Conservation (phyloP, 2,113 vertebrate genomes). For the Pitta sordida region DNA sequence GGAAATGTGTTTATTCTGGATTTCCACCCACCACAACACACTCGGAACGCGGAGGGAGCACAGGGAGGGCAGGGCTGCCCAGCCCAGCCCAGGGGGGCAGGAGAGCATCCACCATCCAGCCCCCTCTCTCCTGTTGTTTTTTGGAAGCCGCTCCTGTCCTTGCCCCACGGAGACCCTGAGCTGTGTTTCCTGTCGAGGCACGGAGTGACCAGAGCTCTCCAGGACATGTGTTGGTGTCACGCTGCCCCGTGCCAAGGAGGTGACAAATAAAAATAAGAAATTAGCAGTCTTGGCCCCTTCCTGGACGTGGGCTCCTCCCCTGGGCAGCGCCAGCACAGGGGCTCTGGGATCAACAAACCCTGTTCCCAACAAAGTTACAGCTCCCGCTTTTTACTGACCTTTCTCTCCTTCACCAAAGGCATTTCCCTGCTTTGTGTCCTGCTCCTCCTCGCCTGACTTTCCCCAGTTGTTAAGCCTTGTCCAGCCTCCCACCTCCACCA, state of each 20-base stretch:
- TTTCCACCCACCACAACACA: not conserved
- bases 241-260: not conserved
- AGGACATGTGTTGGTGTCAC: not conserved
- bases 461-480: not conserved
- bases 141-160: not conserved
- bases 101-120: accelerated
- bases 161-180: accelerated
- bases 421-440: not conserved
- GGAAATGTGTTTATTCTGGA: not conserved
- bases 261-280: not conserved
- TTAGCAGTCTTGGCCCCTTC: not conserved
- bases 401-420: not conserved
- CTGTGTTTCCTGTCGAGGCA: not conserved
- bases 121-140: not conserved
- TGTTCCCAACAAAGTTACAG: not conserved
- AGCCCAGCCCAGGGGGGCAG: not conserved
- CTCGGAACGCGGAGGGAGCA: not conserved
- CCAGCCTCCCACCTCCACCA: not conserved
- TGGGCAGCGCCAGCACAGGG: not conserved
- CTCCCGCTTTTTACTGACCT: accelerated
- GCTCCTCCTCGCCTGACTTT: not conserved
- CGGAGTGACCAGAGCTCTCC: accelerated
- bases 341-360: not conserved
- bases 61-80: accelerated
- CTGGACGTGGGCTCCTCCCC: not conserved